Conservation (phyloP, 1,140 invertebrate species). For the Capitella teleta region DNA sequence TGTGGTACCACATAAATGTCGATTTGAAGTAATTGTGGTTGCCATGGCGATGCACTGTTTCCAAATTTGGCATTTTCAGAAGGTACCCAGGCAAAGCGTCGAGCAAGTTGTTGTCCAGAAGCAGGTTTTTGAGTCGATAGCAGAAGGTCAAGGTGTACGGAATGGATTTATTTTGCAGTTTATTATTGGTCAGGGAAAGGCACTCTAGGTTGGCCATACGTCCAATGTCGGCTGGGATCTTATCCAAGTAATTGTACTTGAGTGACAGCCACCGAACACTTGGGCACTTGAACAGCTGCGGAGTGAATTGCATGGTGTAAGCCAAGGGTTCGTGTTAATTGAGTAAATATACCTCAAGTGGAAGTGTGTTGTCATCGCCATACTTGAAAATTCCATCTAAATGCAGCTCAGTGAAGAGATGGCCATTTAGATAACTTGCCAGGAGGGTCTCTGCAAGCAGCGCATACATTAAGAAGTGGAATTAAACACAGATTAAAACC, state of each 20-base stretch:
- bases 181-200: slow-evolving; percentile 45
- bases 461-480: neutral
- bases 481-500: neutral
- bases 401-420: slow-evolving; percentile 40
- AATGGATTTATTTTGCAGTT: slow-evolving; percentile 43
- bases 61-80: slow-evolving; percentile 37
- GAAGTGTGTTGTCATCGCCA: slow-evolving; percentile 36
- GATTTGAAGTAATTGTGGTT: slow-evolving; percentile 50
- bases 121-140: slow-evolving; percentile 30
- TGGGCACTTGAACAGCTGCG: slow-evolving; percentile 43
- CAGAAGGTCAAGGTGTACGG: slow-evolving; percentile 45
- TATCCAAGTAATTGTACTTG: slow-evolving; percentile 43
- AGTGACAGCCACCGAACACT: slow-evolving; percentile 41
- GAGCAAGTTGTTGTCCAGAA: slow-evolving; percentile 45
- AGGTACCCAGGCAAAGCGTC: slow-evolving; percentile 47
- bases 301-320: too few species aligned
- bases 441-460: slow-evolving; percentile 34
- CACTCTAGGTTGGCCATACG: slow-evolving; percentile 40
- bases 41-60: slow-evolving; percentile 46
- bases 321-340: too few species aligned
- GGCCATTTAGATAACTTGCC: slow-evolving; percentile 31
- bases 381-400: slow-evolving; percentile 42
- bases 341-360: slow-evolving; percentile 30
- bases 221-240: slow-evolving; percentile 44
- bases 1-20: slow-evolving; percentile 49